Evolutionary conservation across 2,888 invertebrate species (phyloP).

Genomic region (Drosophila affinis): DNA sequence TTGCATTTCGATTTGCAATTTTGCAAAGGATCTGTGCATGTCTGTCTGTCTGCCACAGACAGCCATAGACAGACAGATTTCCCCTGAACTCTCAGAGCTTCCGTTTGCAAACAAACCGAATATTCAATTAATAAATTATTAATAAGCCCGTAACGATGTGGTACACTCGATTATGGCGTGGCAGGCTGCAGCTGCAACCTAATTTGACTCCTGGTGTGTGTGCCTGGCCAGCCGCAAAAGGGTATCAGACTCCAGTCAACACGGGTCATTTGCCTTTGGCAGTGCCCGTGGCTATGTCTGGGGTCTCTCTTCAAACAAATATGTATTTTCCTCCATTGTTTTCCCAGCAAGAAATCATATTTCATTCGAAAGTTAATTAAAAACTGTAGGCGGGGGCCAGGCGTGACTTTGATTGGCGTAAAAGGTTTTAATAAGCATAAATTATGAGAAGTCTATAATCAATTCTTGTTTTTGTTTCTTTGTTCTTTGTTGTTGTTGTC

Average conservation of each 20-base stretch:
- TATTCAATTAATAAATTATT: conserved; percentile 52
- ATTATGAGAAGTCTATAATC: conserved; percentile 68
- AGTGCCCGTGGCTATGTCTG: background rate
- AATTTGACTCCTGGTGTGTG: conserved; percentile 5
- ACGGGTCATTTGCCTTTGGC: conserved; percentile 11
- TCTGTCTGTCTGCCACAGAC: conserved; percentile 26
- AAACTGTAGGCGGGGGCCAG: conserved; percentile 21
- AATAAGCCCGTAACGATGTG: conserved; percentile 30
- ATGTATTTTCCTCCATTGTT: background rate
- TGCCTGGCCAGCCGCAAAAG: conserved; percentile 1
- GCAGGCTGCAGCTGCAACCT: conserved; percentile 22
- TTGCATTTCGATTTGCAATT: conserved; percentile 58
- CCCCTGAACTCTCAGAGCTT: background rate
- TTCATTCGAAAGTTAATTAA: conserved; percentile 31
- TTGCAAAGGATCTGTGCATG: conserved; percentile 38
- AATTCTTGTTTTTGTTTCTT: conserved; percentile 41
- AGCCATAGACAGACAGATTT: background rate
- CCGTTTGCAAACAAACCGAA: conserved; percentile 17
- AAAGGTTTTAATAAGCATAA: conserved; percentile 57
- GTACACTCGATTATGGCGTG: conserved; percentile 1
- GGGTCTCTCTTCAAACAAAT: background rate
- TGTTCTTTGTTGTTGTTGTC: conserved; percentile 42
- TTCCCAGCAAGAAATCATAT: conserved; percentile 11
- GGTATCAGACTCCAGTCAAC: conserved; percentile 13
- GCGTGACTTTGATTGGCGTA: conserved; percentile 39